Evolutionary conservation across 64 coral and sea anemone species (phyloP).

Genomic region (Cladopsammia gracilis): DNA sequence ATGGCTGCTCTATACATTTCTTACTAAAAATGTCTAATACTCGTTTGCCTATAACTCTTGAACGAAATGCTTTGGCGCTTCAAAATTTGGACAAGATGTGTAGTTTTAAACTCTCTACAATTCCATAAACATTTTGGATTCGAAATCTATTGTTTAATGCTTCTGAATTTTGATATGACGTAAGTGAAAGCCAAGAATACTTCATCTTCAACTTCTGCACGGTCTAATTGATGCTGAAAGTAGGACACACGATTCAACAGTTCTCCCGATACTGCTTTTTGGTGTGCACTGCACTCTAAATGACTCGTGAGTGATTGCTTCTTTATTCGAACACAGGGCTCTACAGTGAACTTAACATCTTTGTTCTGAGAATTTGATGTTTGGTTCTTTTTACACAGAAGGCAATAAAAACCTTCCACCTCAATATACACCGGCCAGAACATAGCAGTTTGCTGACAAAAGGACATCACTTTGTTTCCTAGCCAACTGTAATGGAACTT

Average conservation of each 20-base stretch:
- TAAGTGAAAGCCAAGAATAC: no score
- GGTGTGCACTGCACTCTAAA: conserved; percentile 68
- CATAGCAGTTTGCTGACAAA: conserved; percentile 46
- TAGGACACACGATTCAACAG: conserved; percentile 74
- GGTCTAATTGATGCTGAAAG: conserved; percentile 63
- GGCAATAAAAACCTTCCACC: conserved; percentile 54
- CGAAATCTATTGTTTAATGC: no score
- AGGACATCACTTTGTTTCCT: conserved; percentile 45
- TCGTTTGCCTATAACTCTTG: no score
- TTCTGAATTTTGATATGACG: no score
- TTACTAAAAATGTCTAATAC: no score
- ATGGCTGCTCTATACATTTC: no score
- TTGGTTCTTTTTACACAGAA: conserved; percentile 70
- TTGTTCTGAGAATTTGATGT: conserved; percentile 67
- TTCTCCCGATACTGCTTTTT: conserved; percentile 68
- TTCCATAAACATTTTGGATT: no score
- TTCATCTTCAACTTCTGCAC: conserved; percentile 63
- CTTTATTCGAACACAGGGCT: conserved; percentile 67
- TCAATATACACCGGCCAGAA: conserved; percentile 63
- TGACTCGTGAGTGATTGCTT: conserved; percentile 73
- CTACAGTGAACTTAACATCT: conserved; percentile 69
- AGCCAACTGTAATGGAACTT: conserved; percentile 69
- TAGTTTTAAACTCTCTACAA: no score
- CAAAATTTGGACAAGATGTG: no score
- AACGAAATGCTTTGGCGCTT: no score